Base-by-base conservation (phyloP, 2,888 invertebrate species). In the Terebella lapidaria region DNA sequence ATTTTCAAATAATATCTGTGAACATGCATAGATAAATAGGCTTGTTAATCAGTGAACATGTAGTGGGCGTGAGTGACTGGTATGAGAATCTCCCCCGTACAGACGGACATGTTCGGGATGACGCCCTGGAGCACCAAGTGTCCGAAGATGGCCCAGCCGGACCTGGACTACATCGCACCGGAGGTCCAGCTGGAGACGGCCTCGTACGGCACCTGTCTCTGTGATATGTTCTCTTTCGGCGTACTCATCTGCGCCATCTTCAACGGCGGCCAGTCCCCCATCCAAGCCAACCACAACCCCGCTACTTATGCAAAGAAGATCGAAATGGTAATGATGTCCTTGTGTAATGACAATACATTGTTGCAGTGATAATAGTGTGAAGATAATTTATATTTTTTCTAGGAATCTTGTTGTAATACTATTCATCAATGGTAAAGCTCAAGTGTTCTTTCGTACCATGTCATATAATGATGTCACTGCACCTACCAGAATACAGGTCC, bases 181-280 rank as follows among this genome's bases (percentile, higher is more conserved):
- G 97, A 99, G 84, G 88, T 91, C 47, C 94, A 96, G 82, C 86
- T 87, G 30, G 87, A 86, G 29, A 53, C 55, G 54, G 61, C 57
- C 10, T 73, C 77, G 59, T 69, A 67, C 58, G 67, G 74, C 66
- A 91, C 90, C 77, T 89, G 91, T 57, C 85, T 91, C 49, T 93
- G 94, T 71, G 97, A 99, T 81, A 95, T 97, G 90, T 99, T 90
- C 82, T 94, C 95, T 0, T 83, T 97, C 69, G 97, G 96, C 22
- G 89, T 97, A 86, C 88, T 94, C 57, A 89, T 97, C 71, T 92
- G 92, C 78, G 87, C 94, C 61, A 87, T 96, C 60, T 96, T 92
- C 84, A 95, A 95, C 83, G 86, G 88, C 65, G 96, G 97, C 45
- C 87, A 87, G 69, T 87, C 92, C 0, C 85, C 96, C 46, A 88